Percentiles rank a stretch among this genome's conserved stretches.
Evolutionary conservation across 2,797 vertebrate genomes (phyloP).

Genomic region (Numenius phaeopus): DNA sequence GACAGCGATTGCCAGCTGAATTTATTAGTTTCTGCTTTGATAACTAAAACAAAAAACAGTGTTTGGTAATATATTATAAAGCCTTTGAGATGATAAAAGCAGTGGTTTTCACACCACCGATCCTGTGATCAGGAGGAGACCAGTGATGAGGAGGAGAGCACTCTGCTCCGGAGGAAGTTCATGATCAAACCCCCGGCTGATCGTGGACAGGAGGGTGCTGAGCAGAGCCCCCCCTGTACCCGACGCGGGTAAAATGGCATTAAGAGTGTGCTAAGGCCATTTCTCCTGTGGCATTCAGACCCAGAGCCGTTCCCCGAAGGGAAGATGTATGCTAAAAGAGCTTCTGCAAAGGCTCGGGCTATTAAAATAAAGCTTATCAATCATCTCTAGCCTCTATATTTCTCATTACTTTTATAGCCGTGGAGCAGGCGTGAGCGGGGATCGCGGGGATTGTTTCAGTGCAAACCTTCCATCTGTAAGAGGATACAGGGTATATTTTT

Average conservation of each 20-base stretch:
- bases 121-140: not conserved
- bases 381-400: not conserved
- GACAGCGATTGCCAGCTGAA: not conserved
- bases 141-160: not conserved
- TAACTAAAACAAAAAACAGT: not conserved
- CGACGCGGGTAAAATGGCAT: accelerated
- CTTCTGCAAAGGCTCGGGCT: not conserved
- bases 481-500: not conserved
- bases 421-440: not conserved
- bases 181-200: not conserved
- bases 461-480: not conserved
- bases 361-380: not conserved
- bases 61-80: not conserved
- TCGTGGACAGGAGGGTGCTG: not conserved
- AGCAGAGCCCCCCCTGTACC: not conserved
- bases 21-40: not conserved
- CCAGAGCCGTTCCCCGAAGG: not conserved
- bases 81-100: not conserved
- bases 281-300: not conserved
- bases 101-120: not conserved
- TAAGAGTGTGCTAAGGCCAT: not conserved
- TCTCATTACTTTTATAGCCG: not conserved
- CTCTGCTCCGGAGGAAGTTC: not conserved
- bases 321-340: not conserved
- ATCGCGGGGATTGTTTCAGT: accelerated